phyloP scores from a whole-genome alignment of 2,888 invertebrate genomes.

The Gymnosoma rotundatum region DNA sequence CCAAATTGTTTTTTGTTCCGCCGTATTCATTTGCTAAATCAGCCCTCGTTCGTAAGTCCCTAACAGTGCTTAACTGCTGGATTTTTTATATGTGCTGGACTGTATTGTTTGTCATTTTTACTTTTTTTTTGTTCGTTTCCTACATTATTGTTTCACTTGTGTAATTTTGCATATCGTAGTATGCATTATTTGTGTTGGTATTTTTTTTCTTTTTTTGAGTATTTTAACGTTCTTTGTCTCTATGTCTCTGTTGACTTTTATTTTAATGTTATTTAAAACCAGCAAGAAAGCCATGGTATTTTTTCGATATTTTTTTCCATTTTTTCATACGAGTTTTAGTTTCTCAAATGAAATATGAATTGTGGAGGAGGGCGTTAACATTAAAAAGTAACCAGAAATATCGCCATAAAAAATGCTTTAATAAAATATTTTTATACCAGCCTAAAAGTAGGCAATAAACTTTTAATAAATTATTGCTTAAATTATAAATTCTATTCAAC shows the following conservation, averaged over 20 bases:
- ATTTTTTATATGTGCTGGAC: conserved; percentile 27
- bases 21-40: neutral
- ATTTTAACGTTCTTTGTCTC: conserved; percentile 30
- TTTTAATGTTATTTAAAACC: conserved; percentile 58
- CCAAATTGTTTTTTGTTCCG: conserved; percentile 5
- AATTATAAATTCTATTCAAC: conserved; percentile 20
- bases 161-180: conserved; percentile 37
- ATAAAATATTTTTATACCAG: conserved; percentile 34
- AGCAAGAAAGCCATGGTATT: conserved; percentile 20
- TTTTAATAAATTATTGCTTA: conserved; percentile 50
- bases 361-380: conserved; percentile 48
- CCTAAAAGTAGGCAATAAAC: conserved; percentile 50
- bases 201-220: neutral
- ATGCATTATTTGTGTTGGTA: conserved; percentile 29
- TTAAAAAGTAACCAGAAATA: conserved; percentile 32
- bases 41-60: neutral
- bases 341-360: conserved; percentile 37
- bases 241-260: conserved; percentile 49
- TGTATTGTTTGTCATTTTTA: conserved; percentile 29
- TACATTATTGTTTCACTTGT: conserved; percentile 26
- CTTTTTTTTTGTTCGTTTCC: neutral
- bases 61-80: conserved; percentile 37
- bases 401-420: conserved; percentile 35
- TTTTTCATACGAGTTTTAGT: conserved; percentile 19
- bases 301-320: conserved; percentile 12